Conservation (phyloP, 2,797 vertebrate genomes). For the Ispidina lecontei region DNA sequence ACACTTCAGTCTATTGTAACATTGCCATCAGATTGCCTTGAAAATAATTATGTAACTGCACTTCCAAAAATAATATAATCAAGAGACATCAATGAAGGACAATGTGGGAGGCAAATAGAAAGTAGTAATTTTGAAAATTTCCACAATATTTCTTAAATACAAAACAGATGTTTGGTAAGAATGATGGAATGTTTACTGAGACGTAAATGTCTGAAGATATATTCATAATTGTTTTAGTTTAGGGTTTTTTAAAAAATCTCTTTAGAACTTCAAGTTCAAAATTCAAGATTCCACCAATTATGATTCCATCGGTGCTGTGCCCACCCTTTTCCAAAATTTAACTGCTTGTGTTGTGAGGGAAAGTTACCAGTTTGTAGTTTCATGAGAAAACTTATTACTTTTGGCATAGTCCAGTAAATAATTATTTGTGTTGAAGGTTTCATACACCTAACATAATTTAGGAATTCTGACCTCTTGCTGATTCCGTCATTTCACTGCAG, state of each 20-base stretch:
- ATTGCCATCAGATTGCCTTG: slow-evolving; percentile 6
- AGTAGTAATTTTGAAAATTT: slow-evolving; percentile 61
- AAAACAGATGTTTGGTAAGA: slow-evolving; percentile 55
- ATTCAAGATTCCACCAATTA: background rate
- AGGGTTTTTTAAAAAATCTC: background rate
- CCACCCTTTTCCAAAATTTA: background rate
- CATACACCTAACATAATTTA: background rate
- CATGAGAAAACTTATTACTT: background rate
- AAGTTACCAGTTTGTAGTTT: slow-evolving; percentile 2
- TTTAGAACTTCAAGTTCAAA: slow-evolving; percentile 8
- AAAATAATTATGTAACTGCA: slow-evolving; percentile 59
- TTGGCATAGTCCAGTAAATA: background rate
- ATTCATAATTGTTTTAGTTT: background rate
- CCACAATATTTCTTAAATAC: slow-evolving; percentile 47
- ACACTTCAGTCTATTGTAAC: background rate
- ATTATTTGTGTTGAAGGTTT: background rate
- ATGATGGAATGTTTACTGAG: slow-evolving; percentile 32
- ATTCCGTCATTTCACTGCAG: background rate
- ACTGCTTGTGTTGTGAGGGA: background rate
- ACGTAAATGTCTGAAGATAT: slow-evolving; percentile 20
- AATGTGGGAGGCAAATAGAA: slow-evolving; percentile 52
- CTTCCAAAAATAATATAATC: slow-evolving; percentile 61
- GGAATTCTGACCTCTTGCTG: background rate
- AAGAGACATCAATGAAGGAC: slow-evolving; percentile 49
- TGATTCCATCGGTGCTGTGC: background rate